Base-by-base conservation (phyloP, 1,140 invertebrate species). In the Condylostylus longicornis region DNA sequence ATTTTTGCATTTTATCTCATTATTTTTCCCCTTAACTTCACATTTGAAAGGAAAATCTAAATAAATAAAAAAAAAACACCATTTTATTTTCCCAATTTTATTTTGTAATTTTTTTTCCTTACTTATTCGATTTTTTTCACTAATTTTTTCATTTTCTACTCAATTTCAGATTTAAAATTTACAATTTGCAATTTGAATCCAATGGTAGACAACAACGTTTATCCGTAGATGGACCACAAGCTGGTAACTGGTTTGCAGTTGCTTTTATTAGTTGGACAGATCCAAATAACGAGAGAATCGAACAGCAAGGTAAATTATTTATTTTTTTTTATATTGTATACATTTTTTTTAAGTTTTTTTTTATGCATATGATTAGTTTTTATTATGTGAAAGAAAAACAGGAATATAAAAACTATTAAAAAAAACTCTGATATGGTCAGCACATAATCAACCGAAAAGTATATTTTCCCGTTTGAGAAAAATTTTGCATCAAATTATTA, bases 171-270 rank as follows among this genome's bases (percentile, higher is more conserved):
- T 51, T 44, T 33, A 47, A 46, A 39, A 49, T 50, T 41, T 58
- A 49, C 37, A 58, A 50, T 42, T 42, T 65, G 15, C 58, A 66
- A 33, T 66, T 69, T 47, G 50, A 49, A 25, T 74, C 64, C 36
- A 56, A 68, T 49, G 67, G 64, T 27, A 54, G 51, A 35, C 58
- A 65, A 44, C 58, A 67, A 25, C 61, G 58, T 40, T 62, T 75
- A 22, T 66, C 62, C 41, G 64, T 77, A 12, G 62, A 67, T 12
- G 70, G 70, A 30, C 82, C 82, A 1, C 58, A 71, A 8, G 69
- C 80, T 0, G 82, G 82, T 2, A 73, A 75, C 46, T 88, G 82
- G 79, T 87, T 77, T 62, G 77, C 74, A 1, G 69, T 80, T 20
- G 77, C 76, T 5, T 85, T 82, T 60, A 63, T 82, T 38, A 71